Conservation (phyloP, 2,888 invertebrate species). For the Rhyacophila evoluta region DNA sequence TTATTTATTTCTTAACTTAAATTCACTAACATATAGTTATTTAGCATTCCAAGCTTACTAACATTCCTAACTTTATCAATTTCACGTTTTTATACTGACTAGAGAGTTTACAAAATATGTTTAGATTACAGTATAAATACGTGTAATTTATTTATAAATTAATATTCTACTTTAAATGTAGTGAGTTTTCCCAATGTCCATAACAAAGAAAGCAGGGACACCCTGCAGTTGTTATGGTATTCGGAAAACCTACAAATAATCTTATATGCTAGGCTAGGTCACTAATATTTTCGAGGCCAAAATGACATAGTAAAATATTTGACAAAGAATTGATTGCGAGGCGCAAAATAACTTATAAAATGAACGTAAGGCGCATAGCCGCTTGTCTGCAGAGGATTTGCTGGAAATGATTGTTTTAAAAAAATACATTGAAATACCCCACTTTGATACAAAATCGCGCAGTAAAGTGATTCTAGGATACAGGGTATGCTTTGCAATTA, state of each 20-base stretch:
- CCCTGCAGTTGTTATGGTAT: constrained; percentile 47
- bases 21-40: constrained; percentile 49
- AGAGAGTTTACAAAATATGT: constrained; percentile 50
- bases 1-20: constrained; percentile 28
- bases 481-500: constrained; percentile 96
- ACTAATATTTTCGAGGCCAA: constrained; percentile 61
- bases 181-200: constrained; percentile 53
- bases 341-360: constrained; percentile 60
- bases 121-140: constrained; percentile 52
- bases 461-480: constrained; percentile 88
- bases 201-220: constrained; percentile 49
- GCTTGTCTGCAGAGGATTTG: constrained; percentile 54
- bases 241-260: constrained; percentile 52
- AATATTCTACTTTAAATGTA: constrained; percentile 52
- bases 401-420: constrained; percentile 54
- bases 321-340: constrained; percentile 56
- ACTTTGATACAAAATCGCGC: constrained; percentile 67
- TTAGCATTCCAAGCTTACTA: constrained; percentile 55
- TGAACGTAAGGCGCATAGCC: constrained; percentile 49
- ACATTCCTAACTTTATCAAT: constrained; percentile 53
- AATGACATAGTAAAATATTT: constrained; percentile 62
- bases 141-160: constrained; percentile 53
- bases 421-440: constrained; percentile 54
- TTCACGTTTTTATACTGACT: constrained; percentile 54
- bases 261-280: constrained; percentile 55